These are phyloP conservation scores for Drosophila hamatofila DNA, from an alignment of 2,888 invertebrate species.

Conservation along the genomic window DNA sequence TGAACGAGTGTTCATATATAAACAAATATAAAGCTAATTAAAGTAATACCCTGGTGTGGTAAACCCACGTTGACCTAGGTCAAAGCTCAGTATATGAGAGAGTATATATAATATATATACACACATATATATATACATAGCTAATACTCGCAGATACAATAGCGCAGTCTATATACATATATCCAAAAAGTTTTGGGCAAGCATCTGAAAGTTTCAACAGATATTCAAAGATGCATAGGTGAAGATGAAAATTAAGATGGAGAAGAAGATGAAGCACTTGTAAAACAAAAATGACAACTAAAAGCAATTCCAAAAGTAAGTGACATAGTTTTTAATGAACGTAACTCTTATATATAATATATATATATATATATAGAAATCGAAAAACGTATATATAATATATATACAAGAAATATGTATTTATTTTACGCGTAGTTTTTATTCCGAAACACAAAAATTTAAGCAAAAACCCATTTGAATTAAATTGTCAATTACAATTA, in stretches of 20 bases:
- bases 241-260: slow-evolving; percentile 6
- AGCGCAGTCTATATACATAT: slow-evolving; percentile 24
- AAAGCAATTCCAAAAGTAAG: slow-evolving; percentile 82
- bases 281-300: slow-evolving; percentile 78
- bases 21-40: background rate
- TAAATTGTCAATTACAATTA: slow-evolving; percentile 80
- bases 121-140: background rate
- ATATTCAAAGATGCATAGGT: slow-evolving; percentile 22
- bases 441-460: slow-evolving; percentile 57
- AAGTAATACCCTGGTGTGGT: slow-evolving; percentile 18
- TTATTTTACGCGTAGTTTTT: slow-evolving; percentile 79
- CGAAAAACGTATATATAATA: slow-evolving; percentile 57
- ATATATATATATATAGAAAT: slow-evolving; percentile 41
- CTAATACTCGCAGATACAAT: slow-evolving; percentile 5
- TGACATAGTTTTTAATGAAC: slow-evolving; percentile 76
- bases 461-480: slow-evolving; percentile 71
- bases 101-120: slow-evolving; percentile 8
- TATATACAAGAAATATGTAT: slow-evolving; percentile 69
- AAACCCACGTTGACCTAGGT: slow-evolving; percentile 48
- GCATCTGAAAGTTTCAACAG: slow-evolving; percentile 25
- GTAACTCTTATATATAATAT: slow-evolving; percentile 63
- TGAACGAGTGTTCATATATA: slow-evolving; percentile 2
- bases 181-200: slow-evolving; percentile 22
- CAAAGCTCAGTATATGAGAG: slow-evolving; percentile 2
- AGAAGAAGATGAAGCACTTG: slow-evolving; percentile 72